These are phyloP conservation scores for Eupeodes corollae DNA, from an alignment of 1,140 invertebrate species.

Conservation along the genomic window DNA sequence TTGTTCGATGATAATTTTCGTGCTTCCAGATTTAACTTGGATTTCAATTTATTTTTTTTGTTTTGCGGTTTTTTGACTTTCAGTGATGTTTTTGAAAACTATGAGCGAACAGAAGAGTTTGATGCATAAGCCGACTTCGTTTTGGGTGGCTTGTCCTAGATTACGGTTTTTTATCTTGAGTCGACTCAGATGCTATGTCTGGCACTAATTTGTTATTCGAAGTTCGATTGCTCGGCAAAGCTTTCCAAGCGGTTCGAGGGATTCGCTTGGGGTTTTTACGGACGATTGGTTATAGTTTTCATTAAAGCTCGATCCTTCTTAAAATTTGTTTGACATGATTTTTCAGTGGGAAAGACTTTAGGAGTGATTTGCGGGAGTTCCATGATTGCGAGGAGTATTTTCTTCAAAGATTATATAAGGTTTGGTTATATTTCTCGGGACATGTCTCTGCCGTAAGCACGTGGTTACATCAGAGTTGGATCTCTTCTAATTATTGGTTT, in stretches of 20 bases:
- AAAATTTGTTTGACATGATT: no score
- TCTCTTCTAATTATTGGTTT: no score
- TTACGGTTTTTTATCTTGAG: not conserved
- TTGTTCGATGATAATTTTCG: conserved; percentile 11
- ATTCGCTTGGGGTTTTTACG: no score
- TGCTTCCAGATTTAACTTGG: not conserved
- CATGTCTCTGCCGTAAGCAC: not conserved
- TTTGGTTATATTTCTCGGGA: not conserved
- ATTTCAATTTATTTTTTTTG: not conserved
- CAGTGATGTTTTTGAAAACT: conserved; percentile 21
- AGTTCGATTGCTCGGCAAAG: conserved; percentile 8
- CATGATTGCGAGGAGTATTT: not conserved
- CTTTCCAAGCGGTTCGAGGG: not conserved
- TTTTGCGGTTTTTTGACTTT: conserved; percentile 19
- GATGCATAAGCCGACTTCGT: conserved; percentile 27
- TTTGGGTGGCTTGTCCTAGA: conserved; percentile 4
- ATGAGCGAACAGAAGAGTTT: conserved; percentile 31
- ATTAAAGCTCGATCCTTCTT: not conserved
- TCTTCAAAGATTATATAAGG: not conserved
- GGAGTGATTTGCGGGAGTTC: not conserved
- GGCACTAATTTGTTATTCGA: conserved; percentile 5
- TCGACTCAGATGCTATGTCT: not conserved
- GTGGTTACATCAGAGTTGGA: no score
- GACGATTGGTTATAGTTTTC: not conserved
- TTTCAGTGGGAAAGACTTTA: not conserved